Evolutionary conservation across 2,888 invertebrate genomes (phyloP), one percentile per base, ranked within the genome.

Genomic region (Trichopoda pennipes): DNA sequence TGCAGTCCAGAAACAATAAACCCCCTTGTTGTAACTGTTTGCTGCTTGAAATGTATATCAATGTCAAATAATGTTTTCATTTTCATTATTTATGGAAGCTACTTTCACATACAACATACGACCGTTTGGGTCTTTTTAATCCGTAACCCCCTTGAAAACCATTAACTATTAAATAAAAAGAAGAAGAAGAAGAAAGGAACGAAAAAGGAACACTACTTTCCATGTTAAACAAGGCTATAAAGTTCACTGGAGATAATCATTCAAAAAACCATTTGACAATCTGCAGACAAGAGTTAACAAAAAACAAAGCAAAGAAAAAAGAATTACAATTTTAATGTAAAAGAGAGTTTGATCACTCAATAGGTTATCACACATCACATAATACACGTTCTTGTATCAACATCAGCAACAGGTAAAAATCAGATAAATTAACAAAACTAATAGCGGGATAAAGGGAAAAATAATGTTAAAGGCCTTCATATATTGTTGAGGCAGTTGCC

Each of bases 11-110:
- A 44, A n/a, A 44, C 9, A 53, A 63, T 12, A 55, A 35, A 6
- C 44, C 32, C 47, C 47, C 17, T 61, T 60, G 23, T 60, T 61
- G 55, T 61, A 79, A 49, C 35, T 32, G 55, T 47, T 44, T 63
- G 17, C 19, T 38, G 56, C 38, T 86, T 88, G 87, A 87, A 87
- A 87, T 87, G 87, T 87, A 86, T 84, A 85, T 85, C 85, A 85
- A 85, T 85, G 85, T 84, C 85, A 84, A 61, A 47, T 72, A 80
- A 72, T 72, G 77, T 84, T 85, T 86, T 85, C 74, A 72, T 84
- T 84, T 85, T 84, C 84, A 85, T 85, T 85, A 84, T 79, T 82
- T 83, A 84, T 73, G 51, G 66, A 63, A 72, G 76, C 51, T 84
- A 84, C 85, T 85, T 86, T 85, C 84, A 85, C 85, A 80, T 80